Evolutionary conservation across 2,888 invertebrate species (phyloP), one percentile per base, ranked within the genome.

Genomic region (Trichopria drosophilae): DNA sequence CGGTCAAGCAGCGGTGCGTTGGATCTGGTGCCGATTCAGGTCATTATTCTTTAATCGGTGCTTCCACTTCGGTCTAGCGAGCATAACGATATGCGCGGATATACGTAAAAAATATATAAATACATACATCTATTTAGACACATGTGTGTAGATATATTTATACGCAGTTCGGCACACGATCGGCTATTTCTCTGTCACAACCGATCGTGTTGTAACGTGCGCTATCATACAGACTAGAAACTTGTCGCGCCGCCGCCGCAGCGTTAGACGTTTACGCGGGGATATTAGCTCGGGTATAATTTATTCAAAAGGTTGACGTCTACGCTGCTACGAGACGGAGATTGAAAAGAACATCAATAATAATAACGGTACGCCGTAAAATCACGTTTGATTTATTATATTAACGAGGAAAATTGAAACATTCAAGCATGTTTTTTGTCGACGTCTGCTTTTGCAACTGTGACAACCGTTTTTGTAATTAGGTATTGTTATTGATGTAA

Each of bases 41-140:
- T 54, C 48, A 47, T 52, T 46, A 46, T 54, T 55, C 52, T 51
- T 57, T 50, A 48, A 57, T 59, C 52, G 51, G 19, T 51, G 43
- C 39, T 36, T 44, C 37, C 37, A 47, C 42, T 23, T 35, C 29
- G 32, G 34, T 32, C 24, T 23, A 16, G 23, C 46, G 18, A 35
- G 22, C 29, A 37, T 13, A 37, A 37, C 7, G 24, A 20, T 10
- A 16, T n/a, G 13, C 26, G 19, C 10, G 16, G 28, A 19, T 24
- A 23, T 24, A 36, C 29, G 9, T 34, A 18, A 10, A 9, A n/a
- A n/a, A n/a, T n/a, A n/a, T n/a, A n/a, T n/a, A n/a, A n/a, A n/a
- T n/a, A n/a, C n/a, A n/a, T n/a, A n/a, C n/a, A n/a, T n/a, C n/a
- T n/a, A n/a, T n/a, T n/a, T n/a, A n/a, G n/a, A n/a, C n/a, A n/a